Base-by-base conservation (phyloP, 2,888 invertebrate species). In the Melanostoma scalare region DNA sequence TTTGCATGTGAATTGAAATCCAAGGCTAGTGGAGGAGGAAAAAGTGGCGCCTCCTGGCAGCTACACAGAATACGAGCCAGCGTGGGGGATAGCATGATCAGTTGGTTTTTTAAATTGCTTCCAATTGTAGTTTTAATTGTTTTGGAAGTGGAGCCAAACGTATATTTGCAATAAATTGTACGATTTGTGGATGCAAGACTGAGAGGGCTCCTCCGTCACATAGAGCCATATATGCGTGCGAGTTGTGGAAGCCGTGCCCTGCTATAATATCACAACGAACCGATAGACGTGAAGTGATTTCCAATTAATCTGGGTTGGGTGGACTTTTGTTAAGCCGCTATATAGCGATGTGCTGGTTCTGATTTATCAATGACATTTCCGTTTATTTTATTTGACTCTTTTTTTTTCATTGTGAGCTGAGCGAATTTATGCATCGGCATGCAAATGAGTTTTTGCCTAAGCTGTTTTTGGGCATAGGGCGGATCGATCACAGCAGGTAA, bases 311-410 rank as follows among this genome's bases (percentile, higher is more conserved):
- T 40, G 61, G 73, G 77, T 77, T 73, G 72, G 77, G 81, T 77
- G 76, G 50, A 53, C 48, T 63, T 68, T 52, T 77, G 48, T 65
- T 67, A 42, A 8, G 36, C 40, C n/a, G 2, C 2, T 50, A 30
- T 50, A 30, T 58, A 42, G 10, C 61, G 55, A 76, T 81, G 53
- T 76, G 76, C 76, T 38, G 60, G 30, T 0, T 20, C 42, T 77
- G 81, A 77, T 82, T 82, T 82, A 82, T 82, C 68, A 82, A 73
- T 82, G 72, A 77, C 77, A 77, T 77, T 82, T 82, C 77, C 77
- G 55, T 52, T 73, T 72, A 67, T 38, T 63, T 63, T 5, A 6
- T 60, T 20, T 20, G 20, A 20, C 1, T 20, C 20, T 20, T 20
- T 20, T 1, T 8, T 0, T 35, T 33, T n/a, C n/a, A 65, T 61